phyloP scores from a whole-genome alignment of 2,113 vertebrate genomes.

The Cisticola juncidis region DNA sequence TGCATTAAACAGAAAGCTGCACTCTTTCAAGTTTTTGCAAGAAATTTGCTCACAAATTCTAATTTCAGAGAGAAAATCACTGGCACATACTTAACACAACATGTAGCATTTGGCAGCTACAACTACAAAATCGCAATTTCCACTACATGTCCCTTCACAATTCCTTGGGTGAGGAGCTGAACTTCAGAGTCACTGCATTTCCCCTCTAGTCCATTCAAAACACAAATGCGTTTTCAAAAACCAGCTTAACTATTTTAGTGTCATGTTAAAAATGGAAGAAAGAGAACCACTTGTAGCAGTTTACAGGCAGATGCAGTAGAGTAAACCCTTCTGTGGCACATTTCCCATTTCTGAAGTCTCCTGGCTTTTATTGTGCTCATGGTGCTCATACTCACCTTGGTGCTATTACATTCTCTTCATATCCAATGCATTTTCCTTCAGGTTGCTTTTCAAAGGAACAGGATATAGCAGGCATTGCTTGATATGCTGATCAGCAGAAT shows the following conservation, averaged over 20 bases:
- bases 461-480: not conserved
- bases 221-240: not conserved
- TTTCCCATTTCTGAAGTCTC: not conserved
- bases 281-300: not conserved
- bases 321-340: not conserved
- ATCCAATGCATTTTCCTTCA: not conserved
- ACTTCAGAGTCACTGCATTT: not conserved
- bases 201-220: not conserved
- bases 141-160: not conserved
- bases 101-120: not conserved
- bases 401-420: not conserved
- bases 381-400: not conserved
- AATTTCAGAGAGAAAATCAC: not conserved
- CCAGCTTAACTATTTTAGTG: not conserved
- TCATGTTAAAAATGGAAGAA: not conserved
- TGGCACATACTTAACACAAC: not conserved
- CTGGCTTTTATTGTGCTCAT: not conserved
- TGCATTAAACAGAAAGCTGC: not conserved
- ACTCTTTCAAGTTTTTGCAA: not conserved
- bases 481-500: not conserved
- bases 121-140: not conserved
- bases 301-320: not conserved
- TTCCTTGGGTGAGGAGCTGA: not conserved
- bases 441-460: not conserved
- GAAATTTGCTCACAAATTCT: not conserved